These are phyloP conservation scores for Macrobrachium nipponense DNA, from an alignment of 1,140 invertebrate species.

Conservation along the genomic window DNA sequence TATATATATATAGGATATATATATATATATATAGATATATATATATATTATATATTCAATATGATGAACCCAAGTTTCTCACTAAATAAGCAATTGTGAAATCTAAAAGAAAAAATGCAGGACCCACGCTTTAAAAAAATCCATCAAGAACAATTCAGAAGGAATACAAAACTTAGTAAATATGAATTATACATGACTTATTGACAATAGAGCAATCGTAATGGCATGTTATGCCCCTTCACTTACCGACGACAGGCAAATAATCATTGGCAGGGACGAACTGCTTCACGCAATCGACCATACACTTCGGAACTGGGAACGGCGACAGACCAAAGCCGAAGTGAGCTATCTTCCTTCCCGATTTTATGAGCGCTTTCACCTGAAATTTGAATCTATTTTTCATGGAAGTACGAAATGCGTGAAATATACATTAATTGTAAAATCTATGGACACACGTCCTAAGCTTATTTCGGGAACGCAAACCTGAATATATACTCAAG, in stretches of 20 bases:
- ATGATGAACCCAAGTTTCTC: too few relatives aligned
- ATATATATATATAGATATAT: slow-evolving; percentile 1
- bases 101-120: too few relatives aligned
- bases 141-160: too few relatives aligned
- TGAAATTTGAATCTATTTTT: background rate
- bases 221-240: background rate
- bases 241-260: slow-evolving; percentile 52
- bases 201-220: background rate
- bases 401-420: background rate
- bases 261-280: slow-evolving; percentile 40
- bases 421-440: background rate
- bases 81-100: too few relatives aligned
- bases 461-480: too few relatives aligned
- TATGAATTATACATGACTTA: too few relatives aligned
- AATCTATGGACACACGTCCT: too few relatives aligned
- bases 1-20: too few relatives aligned
- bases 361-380: slow-evolving; percentile 56
- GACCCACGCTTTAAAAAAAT: too few relatives aligned
- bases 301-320: slow-evolving; percentile 46
- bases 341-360: slow-evolving; percentile 45
- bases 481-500: too few relatives aligned
- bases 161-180: too few relatives aligned
- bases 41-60: background rate
- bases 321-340: slow-evolving; percentile 62
- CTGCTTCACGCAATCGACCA: slow-evolving; percentile 42